phyloP scores from a whole-genome alignment of 2,888 invertebrate genomes.

The Pomacea canaliculata region DNA sequence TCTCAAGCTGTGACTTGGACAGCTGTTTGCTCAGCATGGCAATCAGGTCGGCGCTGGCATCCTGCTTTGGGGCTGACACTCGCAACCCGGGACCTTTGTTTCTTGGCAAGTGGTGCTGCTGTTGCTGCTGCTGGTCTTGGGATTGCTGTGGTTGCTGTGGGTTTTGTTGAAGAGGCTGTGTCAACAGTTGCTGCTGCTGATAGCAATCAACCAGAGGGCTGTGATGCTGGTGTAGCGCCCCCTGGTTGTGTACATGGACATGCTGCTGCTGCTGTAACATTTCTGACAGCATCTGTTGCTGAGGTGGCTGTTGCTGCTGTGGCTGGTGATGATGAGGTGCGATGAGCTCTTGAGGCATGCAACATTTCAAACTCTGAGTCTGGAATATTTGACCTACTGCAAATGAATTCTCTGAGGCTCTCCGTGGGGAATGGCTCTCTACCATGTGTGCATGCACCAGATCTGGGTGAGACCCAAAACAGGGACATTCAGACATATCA shows the following conservation, averaged over 20 bases:
- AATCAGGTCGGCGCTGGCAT: constrained; percentile 46
- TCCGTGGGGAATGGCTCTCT: background rate
- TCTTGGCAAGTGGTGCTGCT: constrained; percentile 3
- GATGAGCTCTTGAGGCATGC: too few species aligned
- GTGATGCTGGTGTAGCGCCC: constrained; percentile 14
- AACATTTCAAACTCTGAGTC: background rate
- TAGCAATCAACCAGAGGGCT: background rate
- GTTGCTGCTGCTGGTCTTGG: constrained; percentile 1
- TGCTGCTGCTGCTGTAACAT: constrained; percentile 12
- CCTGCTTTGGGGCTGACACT: constrained; percentile 21
- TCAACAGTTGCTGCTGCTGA: background rate
- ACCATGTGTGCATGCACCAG: background rate
- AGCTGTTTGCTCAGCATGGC: constrained; percentile 56
- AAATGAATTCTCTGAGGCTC: background rate
- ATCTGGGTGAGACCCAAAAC: constrained; percentile 1
- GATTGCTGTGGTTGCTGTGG: constrained; percentile 5
- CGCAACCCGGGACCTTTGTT: constrained; percentile 1
- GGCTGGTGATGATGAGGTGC: background rate
- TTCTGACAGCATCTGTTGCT: background rate
- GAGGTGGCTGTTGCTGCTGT: background rate
- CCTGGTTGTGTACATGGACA: constrained; percentile 12
- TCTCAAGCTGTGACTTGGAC: constrained; percentile 55
- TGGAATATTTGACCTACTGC: background rate
- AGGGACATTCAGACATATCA: background rate
- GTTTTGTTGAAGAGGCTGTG: constrained; percentile 4